Percentiles rank a stretch among this genome's conserved stretches.
phyloP scores from a whole-genome alignment of 2,113 vertebrate species.

The Brachyistius frenatus region DNA sequence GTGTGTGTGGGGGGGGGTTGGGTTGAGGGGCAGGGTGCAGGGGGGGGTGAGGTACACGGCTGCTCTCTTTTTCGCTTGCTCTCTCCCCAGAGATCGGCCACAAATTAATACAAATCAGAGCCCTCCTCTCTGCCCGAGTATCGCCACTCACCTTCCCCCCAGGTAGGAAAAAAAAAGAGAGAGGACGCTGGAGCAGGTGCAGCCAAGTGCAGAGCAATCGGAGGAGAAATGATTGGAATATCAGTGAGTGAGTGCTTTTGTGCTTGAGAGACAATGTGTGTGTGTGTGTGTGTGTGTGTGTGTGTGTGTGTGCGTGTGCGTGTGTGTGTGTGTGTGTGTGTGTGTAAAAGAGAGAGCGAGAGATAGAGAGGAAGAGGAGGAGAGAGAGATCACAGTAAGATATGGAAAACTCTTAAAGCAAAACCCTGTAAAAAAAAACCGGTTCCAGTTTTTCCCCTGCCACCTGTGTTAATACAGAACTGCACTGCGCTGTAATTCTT shows the following conservation, averaged over 20 bases:
- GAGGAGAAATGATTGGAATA: conserved; percentile 80
- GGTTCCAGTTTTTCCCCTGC: conserved; percentile 28
- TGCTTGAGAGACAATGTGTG: conserved; percentile 37
- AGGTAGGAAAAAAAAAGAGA: conserved; percentile 67
- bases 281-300: background rate
- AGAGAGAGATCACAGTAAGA: conserved; percentile 26
- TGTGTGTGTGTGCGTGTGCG: conserved; percentile 12
- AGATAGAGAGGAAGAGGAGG: background rate
- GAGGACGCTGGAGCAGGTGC: conserved; percentile 79
- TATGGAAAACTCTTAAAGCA: conserved; percentile 47
- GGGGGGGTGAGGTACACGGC: conserved; percentile 6
- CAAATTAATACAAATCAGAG: conserved; percentile 82
- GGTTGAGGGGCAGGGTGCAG: background rate
- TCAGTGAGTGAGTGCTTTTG: conserved; percentile 66
- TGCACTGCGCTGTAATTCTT: background rate
- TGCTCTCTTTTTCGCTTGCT: background rate
- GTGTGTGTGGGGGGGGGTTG: too few relatives aligned
- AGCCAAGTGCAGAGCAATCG: conserved; percentile 76
- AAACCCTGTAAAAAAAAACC: conserved; percentile 44
- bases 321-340: background rate
- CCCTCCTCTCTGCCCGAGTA: conserved; percentile 56
- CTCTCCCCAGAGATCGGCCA: conserved; percentile 67
- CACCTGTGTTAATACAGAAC: conserved; percentile 22
- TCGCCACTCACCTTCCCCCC: conserved; percentile 77
- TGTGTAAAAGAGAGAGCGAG: background rate